Conservation (phyloP, 2,113 vertebrate species). For the Echinops telfairi region DNA sequence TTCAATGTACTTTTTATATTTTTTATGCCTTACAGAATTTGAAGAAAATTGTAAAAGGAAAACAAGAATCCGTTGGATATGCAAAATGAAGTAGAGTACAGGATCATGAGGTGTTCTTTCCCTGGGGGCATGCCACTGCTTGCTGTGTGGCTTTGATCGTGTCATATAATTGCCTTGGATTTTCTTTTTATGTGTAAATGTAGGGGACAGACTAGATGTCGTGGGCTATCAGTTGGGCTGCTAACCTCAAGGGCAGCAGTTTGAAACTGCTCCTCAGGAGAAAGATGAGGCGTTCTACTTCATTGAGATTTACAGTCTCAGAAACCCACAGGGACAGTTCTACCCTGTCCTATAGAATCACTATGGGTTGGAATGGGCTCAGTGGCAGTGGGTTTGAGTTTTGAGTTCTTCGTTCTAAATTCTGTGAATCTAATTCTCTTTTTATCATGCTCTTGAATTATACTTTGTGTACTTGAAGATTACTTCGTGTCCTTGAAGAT, state of each 20-base stretch:
- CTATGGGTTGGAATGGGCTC: too few relatives aligned
- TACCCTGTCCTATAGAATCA: too few relatives aligned
- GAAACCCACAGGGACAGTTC: too few relatives aligned
- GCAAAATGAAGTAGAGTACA: background rate
- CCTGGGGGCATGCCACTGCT: background rate
- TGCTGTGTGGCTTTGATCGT: background rate
- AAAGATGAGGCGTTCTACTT: too few relatives aligned
- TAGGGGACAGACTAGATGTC: background rate
- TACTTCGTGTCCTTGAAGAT: background rate
- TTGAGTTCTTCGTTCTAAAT: slow-evolving; percentile 22
- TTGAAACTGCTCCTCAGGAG: too few relatives aligned
- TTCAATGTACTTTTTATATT: slow-evolving; percentile 21
- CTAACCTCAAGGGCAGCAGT: background rate
- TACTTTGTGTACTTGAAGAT: background rate
- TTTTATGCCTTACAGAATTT: slow-evolving; percentile 18
- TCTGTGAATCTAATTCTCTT: background rate
- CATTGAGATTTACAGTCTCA: too few relatives aligned
- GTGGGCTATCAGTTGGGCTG: background rate
- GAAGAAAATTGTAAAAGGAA: background rate
- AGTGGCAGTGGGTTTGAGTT: too few relatives aligned
- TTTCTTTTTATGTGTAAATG: slow-evolving; percentile 14
- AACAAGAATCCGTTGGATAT: background rate
- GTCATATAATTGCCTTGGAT: background rate
- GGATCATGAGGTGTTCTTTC: background rate
- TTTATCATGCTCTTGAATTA: background rate